Percentiles rank a stretch among this genome's conserved stretches.
These are phyloP conservation scores for Eleginops maclovinus DNA, from an alignment of 2,113 vertebrate genomes.

Conservation along the genomic window DNA sequence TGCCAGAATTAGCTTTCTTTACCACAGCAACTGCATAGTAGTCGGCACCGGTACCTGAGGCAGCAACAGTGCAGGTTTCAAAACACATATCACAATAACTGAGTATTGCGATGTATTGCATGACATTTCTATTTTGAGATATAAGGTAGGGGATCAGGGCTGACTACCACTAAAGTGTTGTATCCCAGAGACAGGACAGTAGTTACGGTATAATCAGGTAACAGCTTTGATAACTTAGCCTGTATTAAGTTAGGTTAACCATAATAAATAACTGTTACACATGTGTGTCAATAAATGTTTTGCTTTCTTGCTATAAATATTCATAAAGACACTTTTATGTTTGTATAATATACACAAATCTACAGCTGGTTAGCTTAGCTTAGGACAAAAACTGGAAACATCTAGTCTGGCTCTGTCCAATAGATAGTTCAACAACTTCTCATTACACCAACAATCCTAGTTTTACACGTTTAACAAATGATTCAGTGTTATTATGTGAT, in stretches of 20 bases:
- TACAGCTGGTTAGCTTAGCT: no score
- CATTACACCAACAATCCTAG: background rate
- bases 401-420: no score
- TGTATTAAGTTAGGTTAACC: background rate
- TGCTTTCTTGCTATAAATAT: background rate
- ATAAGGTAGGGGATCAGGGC: background rate
- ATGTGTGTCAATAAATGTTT: background rate
- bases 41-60: constrained; percentile 77
- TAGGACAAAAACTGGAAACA: no score
- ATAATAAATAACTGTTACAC: background rate
- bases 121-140: background rate
- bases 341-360: background rate
- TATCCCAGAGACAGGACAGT: background rate
- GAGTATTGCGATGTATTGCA: background rate
- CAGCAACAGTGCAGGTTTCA: background rate
- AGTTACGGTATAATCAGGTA: background rate
- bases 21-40: constrained; percentile 95
- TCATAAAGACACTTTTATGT: background rate
- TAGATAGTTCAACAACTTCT: no score
- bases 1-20: constrained; percentile 74
- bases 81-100: background rate
- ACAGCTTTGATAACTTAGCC: background rate
- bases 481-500: background rate
- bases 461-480: background rate
- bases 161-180: background rate